Percentiles rank a stretch among this genome's conserved stretches.
phyloP scores from a whole-genome alignment of 2,888 invertebrate species.

The Chrysolina americana region DNA sequence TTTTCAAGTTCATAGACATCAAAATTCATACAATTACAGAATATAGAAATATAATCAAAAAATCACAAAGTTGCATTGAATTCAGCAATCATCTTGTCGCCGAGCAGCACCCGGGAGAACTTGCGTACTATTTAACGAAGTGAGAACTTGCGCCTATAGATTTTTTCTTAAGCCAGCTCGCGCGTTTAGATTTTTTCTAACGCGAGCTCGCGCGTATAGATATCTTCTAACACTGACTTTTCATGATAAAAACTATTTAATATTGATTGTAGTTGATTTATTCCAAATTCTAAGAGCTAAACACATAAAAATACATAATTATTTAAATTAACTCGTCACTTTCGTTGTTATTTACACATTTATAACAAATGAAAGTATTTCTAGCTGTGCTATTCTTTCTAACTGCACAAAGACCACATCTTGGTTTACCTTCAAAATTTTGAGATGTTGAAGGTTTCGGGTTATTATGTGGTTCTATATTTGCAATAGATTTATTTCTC shows the following conservation, averaged over 20 bases:
- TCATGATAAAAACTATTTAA: constrained; percentile 27
- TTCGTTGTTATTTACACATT: constrained; percentile 26
- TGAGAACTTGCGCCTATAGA: constrained; percentile 25
- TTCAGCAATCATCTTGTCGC: too few relatives aligned
- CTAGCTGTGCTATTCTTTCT: constrained; percentile 32
- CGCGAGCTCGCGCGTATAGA: constrained; percentile 27
- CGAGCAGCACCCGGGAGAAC: not conserved
- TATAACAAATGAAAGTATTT: constrained; percentile 32
- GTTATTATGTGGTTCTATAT: constrained; percentile 22
- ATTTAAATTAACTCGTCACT: not conserved
- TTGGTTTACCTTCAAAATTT: constrained; percentile 22
- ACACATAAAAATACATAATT: constrained; percentile 21
- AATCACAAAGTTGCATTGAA: too few relatives aligned
- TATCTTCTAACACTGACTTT: constrained; percentile 28
- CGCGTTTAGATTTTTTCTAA: constrained; percentile 29
- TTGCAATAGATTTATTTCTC: constrained; percentile 22
- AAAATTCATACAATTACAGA: too few relatives aligned
- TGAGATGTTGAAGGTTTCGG: constrained; percentile 20
- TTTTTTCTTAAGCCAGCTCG: constrained; percentile 29
- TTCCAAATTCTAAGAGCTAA: constrained; percentile 14
- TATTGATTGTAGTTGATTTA: constrained; percentile 14
- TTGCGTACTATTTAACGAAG: not conserved
- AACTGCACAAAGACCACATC: constrained; percentile 27
- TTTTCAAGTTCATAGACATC: too few relatives aligned
- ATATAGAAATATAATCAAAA: too few relatives aligned